A percentile compares a stretch with the other conserved stretches of the same genome.
Evolutionary conservation across 2,888 invertebrate genomes (phyloP).

Genomic region (Callimorpha dominula): DNA sequence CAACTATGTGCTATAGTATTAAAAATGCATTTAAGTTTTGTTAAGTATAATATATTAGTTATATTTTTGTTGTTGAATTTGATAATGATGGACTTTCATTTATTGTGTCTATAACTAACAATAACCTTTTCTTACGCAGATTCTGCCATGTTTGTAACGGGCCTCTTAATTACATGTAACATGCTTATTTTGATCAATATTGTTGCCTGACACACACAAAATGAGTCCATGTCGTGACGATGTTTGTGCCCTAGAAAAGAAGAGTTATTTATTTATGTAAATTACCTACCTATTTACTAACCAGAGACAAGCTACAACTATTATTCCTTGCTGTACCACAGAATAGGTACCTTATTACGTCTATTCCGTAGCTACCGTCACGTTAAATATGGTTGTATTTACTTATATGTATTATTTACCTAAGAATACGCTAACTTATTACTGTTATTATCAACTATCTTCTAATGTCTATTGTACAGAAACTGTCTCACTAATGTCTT

Average conservation of each 20-base stretch:
- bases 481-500: background rate
- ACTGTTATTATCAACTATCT: background rate
- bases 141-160: background rate
- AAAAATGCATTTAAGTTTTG: no score
- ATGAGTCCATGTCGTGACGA: background rate
- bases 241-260: background rate
- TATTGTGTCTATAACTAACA: background rate
- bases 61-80: background rate
- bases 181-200: background rate
- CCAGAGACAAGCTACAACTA: background rate
- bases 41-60: no score
- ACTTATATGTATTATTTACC: background rate
- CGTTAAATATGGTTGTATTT: background rate
- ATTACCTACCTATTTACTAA: background rate
- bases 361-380: background rate
- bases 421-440: background rate
- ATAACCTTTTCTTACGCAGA: background rate
- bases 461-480: background rate
- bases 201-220: background rate
- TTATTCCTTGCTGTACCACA: background rate
- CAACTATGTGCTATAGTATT: no score
- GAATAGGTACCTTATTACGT: background rate
- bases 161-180: background rate
- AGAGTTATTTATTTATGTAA: background rate
- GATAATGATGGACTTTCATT: background rate